These are phyloP conservation scores for Chloroceryle aenea DNA, from an alignment of 2,113 vertebrate genomes.

Conservation along the genomic window DNA sequence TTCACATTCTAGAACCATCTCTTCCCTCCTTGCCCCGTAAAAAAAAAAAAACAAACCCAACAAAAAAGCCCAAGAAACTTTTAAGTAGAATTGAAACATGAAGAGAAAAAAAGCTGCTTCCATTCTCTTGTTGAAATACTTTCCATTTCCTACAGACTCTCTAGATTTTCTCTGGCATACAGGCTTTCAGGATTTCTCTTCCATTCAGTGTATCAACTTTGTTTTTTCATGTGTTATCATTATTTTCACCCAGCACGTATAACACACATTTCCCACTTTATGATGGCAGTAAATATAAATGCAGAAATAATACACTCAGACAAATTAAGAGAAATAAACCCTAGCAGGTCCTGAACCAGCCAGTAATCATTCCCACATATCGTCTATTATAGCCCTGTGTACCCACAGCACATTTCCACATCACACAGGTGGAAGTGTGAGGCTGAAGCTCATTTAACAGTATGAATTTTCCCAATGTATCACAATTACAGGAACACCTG, in stretches of 20 bases:
- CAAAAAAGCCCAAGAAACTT: neutral
- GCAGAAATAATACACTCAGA: slow-evolving; percentile 46
- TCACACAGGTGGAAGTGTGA: slow-evolving; percentile 78
- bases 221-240: neutral
- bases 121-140: neutral
- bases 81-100: neutral
- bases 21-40: neutral
- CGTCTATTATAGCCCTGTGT: slow-evolving; percentile 40
- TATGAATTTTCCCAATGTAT: slow-evolving; percentile 78
- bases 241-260: slow-evolving; percentile 44
- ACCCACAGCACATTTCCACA: slow-evolving; percentile 67
- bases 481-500: slow-evolving; percentile 79
- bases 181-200: slow-evolving; percentile 9
- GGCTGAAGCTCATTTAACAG: slow-evolving; percentile 77
- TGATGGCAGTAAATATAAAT: slow-evolving; percentile 50
- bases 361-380: slow-evolving; percentile 54
- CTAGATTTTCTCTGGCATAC: neutral
- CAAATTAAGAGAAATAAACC: slow-evolving; percentile 44
- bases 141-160: neutral
- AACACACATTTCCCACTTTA: slow-evolving; percentile 30
- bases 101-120: neutral
- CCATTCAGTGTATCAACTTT: neutral
- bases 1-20: slow-evolving; percentile 19
- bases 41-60: slow-evolving; percentile 11
- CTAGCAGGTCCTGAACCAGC: slow-evolving; percentile 50